Evolutionary conservation across 2,797 vertebrate genomes (phyloP).

Genomic region (Oryzias sinensis): DNA sequence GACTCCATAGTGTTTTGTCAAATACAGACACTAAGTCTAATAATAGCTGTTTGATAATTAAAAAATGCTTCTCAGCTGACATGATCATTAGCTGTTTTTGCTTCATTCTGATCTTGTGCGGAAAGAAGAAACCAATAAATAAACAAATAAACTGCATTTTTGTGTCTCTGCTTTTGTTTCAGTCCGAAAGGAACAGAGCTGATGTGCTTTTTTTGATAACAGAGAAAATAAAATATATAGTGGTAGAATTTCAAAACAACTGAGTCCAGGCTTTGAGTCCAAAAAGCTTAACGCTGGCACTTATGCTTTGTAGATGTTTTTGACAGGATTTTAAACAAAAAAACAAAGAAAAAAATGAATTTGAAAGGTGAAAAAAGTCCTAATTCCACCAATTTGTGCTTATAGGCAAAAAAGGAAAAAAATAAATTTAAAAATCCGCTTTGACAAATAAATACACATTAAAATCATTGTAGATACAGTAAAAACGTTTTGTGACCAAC

Average conservation of each 20-base stretch:
- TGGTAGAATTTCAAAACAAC: conserved; percentile 50
- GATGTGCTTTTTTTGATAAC: conserved; percentile 47
- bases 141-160: background rate
- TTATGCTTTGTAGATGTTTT: background rate
- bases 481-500: conserved; percentile 38
- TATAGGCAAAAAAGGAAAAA: conserved; percentile 14
- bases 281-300: conserved; percentile 47
- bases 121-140: background rate
- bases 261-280: conserved; percentile 37
- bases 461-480: conserved; percentile 43
- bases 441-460: conserved; percentile 38
- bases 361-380: too few relatives aligned
- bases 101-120: conserved; percentile 11
- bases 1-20: conserved; percentile 4
- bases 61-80: conserved; percentile 14
- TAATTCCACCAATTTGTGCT: conserved; percentile 13
- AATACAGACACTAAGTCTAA: too few relatives aligned
- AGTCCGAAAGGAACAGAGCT: conserved; percentile 17
- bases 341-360: too few relatives aligned
- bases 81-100: conserved; percentile 4
- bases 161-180: conserved; percentile 2
- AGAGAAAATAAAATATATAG: conserved; percentile 37
- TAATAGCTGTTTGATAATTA: conserved; percentile 8
- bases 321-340: background rate
- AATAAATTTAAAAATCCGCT: conserved; percentile 29